Base-by-base conservation (phyloP, 2,797 vertebrate genomes). In the Sebastes cheni region DNA sequence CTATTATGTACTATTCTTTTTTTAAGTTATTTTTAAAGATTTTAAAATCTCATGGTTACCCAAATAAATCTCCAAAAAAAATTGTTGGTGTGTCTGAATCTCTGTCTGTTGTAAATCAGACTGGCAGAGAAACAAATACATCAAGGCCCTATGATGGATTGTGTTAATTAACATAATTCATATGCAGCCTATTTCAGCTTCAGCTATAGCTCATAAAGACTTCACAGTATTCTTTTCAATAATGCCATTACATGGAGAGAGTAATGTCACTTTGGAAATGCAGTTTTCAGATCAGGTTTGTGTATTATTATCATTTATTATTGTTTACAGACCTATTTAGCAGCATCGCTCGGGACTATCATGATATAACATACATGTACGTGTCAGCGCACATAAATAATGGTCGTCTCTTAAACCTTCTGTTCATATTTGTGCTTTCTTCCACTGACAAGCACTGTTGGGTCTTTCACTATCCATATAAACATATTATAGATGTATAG, bases 141-240 rank as follows among this genome's bases (percentile, higher is more conserved):
- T 80, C 59, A 72, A 72, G 46, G 60, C 39, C 60, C 55, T 60
- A 59, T 75, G 79, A 87, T 87, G 34, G 67, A 85, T 82, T 50
- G 42, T 54, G 50, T 58, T 85, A 80, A 91, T 89, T 84, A 86
- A 76, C 72, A 66, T 71, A 18, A 86, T 81, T 83, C 20, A 77
- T 23, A 79, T 77, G 50, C 64, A 80, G 72, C 59, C 54, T 73
- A 67, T 68, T 86, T 69, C 69, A 86, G 60, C 55, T 79, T 79
- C 59, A 67, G 71, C 46, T 84, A 78, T 13, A 67, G 66, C 67
- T 80, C 46, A 74, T 65, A 77, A 71, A 62, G 67, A 81, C 70
- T 72, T 82, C 13, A 23, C 4, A 74, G 29, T 66, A 66, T 62
- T 59, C 30, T 72, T 71, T 73, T 10, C 20, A 68, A 72, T 46